phyloP scores from a whole-genome alignment of 2,797 vertebrate genomes.

The Danio kyathit region DNA sequence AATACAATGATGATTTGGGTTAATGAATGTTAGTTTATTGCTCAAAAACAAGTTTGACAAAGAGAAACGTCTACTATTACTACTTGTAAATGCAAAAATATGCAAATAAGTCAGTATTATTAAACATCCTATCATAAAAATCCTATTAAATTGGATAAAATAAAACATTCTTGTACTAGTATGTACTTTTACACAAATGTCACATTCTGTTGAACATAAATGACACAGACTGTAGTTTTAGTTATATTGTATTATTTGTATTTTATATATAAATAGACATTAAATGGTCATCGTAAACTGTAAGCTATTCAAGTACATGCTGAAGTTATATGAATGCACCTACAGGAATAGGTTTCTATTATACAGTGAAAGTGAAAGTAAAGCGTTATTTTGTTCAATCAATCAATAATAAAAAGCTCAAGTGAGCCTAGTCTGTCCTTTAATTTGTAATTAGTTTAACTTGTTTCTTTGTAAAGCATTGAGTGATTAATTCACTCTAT shows the following conservation, averaged over 20 bases:
- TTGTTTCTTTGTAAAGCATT: neutral
- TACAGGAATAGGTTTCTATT: neutral
- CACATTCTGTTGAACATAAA: too few relatives aligned
- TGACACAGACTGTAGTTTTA: neutral
- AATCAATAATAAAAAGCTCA: conserved; percentile 5
- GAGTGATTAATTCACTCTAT: neutral
- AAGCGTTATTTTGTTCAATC: neutral
- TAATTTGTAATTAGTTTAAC: neutral
- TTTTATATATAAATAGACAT: neutral
- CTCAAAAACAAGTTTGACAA: too few relatives aligned
- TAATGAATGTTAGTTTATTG: too few relatives aligned
- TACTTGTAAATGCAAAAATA: too few relatives aligned
- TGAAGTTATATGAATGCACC: neutral
- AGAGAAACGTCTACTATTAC: too few relatives aligned
- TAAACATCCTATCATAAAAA: too few relatives aligned
- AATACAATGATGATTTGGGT: too few relatives aligned
- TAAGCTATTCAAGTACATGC: neutral
- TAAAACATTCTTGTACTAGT: too few relatives aligned
- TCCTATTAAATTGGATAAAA: too few relatives aligned
- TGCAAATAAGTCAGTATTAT: too few relatives aligned
- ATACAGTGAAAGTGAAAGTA: conserved; percentile 72
- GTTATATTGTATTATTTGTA: neutral
- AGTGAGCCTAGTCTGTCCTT: neutral
- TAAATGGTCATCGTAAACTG: neutral
- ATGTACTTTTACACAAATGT: neutral